Evolutionary conservation across 30 jellyfish, hydroid and myxozoan genomes (phyloP).

Genomic region (Clytia hemisphaerica): DNA sequence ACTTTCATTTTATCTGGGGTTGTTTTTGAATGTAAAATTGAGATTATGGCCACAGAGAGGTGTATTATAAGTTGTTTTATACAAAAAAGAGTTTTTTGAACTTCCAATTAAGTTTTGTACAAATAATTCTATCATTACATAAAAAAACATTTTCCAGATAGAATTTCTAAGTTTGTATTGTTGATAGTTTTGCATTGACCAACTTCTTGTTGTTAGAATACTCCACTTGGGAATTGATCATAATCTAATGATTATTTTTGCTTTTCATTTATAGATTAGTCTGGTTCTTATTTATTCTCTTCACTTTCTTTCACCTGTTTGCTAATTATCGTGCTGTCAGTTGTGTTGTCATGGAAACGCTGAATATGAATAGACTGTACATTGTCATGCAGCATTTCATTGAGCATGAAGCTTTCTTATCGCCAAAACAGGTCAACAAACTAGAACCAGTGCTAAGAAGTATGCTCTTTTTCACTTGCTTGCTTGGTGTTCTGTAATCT

Average conservation of each 20-base stretch:
- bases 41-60: no score
- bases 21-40: no score
- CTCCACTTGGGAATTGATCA: no score
- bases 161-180: no score
- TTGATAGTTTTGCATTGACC: no score
- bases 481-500: neutral
- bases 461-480: slow-evolving; percentile 4
- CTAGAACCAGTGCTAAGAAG: slow-evolving; percentile 80
- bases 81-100: no score
- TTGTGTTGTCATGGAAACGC: slow-evolving; percentile 89
- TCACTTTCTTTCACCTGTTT: slow-evolving; percentile 71
- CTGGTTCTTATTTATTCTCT: slow-evolving; percentile 55
- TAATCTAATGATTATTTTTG: neutral
- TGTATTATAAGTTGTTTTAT: no score
- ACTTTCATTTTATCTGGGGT: neutral
- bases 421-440: slow-evolving; percentile 59
- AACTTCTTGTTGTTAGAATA: no score
- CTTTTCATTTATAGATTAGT: slow-evolving; percentile 42
- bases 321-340: slow-evolving; percentile 84
- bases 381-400: slow-evolving; percentile 48
- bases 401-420: slow-evolving; percentile 7
- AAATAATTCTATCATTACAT: no score
- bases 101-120: no score
- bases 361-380: slow-evolving; percentile 63
- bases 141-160: no score